phyloP scores from a whole-genome alignment of 2,888 invertebrate species.

The Heliconius charithonia region DNA sequence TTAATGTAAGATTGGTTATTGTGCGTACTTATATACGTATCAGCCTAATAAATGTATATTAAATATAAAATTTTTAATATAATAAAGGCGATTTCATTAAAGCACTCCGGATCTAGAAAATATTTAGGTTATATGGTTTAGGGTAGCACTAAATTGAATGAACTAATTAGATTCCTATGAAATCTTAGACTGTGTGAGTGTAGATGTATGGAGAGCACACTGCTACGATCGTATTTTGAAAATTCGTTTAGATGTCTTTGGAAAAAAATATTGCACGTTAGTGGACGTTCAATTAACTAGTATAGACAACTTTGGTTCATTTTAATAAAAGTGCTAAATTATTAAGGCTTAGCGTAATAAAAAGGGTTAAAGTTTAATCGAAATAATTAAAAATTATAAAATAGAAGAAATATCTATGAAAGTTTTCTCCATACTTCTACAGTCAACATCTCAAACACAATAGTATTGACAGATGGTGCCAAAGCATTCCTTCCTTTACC shows the following conservation, averaged over 20 bases:
- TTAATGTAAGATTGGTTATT: conserved; percentile 26
- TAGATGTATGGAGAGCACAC: background rate
- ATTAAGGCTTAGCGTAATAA: background rate
- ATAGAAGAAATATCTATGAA: background rate
- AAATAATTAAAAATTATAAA: background rate
- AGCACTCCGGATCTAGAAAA: conserved; percentile 43
- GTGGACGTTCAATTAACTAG: background rate
- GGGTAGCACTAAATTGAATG: conserved; percentile 45
- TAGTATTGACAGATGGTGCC: conserved; percentile 51
- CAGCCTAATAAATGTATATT: conserved; percentile 29
- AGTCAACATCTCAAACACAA: conserved; percentile 39
- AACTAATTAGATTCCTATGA: conserved; percentile 44
- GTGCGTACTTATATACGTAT: conserved; percentile 8
- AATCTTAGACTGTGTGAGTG: conserved; percentile 32
- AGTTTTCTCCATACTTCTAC: background rate
- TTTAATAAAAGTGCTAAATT: background rate
- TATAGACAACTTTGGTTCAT: background rate
- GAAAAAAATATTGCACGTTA: background rate
- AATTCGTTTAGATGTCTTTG: background rate
- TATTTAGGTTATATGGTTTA: conserved; percentile 46
- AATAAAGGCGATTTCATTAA: conserved; percentile 40
- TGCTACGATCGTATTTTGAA: background rate
- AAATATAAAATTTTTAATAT: conserved; percentile 23
- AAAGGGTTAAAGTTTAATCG: background rate
- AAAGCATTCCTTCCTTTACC: conserved; percentile 50